Evolutionary conservation across 2,797 vertebrate genomes (phyloP), one percentile per base, ranked within the genome.

Genomic region (Danio kyathit): DNA sequence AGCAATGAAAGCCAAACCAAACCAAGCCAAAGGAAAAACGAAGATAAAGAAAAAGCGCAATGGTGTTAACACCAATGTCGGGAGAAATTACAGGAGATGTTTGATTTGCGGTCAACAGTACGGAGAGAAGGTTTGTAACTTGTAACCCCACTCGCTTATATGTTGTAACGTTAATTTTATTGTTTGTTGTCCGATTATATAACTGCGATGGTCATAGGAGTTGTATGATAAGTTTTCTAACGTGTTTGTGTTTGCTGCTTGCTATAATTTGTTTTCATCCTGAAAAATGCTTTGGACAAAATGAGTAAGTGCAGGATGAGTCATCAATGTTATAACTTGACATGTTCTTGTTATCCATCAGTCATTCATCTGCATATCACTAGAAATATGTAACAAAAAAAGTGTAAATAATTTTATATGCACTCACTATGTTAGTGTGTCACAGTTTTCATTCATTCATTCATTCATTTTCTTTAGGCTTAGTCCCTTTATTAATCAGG

Each of bases 41-140:
- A 10, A 16, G 1, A 17, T 59, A 10, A 16, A 3, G 38, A 19
- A 12, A 10, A 40, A 54, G 21, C 40, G 40, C 46, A 17, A 29
- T 29, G 3, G 29, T 29, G 29, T 13, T 2, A 2, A 59, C 8
- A 29, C 1, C 29, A 29, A 29, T 29, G 29, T 29, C 29, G 29
- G 29, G 29, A 29, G 3, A 29, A 5, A 2, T 46, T 2, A 7
- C 8, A 7, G 0, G 21, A 83, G 57, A 79, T 87, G 86, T 73
- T n/a, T 16, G 13, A 66, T 84, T 76, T 85, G 86, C 49, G 29
- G 69, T 7, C 2, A 64, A 3, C 6, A 8, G 2, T 84, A 38
- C 44, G 19, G 14, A 19, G 3, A 10, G 40, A 2, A 65, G 80
- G 86, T 87, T 43, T 19, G 74, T 60, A 29, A 29, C 29, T 29